A percentile compares a stretch with the other conserved stretches of the same genome.
Evolutionary conservation across 2,888 invertebrate genomes (phyloP).

Genomic region (Helobdella robusta): DNA sequence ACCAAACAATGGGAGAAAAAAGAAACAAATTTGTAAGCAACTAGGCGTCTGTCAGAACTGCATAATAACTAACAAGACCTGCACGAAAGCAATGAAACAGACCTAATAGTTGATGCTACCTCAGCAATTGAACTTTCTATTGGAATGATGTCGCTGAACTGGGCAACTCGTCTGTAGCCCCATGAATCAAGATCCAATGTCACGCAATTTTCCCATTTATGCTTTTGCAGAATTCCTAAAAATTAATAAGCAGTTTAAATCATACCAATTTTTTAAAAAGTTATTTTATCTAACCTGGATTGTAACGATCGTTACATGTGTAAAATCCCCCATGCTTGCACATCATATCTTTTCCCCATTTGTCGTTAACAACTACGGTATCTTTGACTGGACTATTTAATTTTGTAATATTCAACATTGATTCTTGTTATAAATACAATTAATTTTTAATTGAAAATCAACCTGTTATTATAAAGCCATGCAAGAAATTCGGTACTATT

Average conservation of each 20-base stretch:
- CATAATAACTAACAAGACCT: too few species aligned
- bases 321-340: constrained; percentile 82
- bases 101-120: constrained; percentile 36
- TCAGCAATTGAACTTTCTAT: constrained; percentile 31
- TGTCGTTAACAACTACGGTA: constrained; percentile 79
- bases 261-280: too few species aligned
- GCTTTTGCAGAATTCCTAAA: constrained; percentile 54
- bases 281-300: constrained; percentile 68
- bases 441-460: background rate
- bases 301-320: constrained; percentile 73
- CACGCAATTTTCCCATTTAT: constrained; percentile 94
- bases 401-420: too few species aligned
- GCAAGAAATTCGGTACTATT: constrained; percentile 48
- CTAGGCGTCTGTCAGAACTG: too few species aligned
- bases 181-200: constrained; percentile 71
- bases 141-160: constrained; percentile 60
- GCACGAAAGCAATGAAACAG: too few species aligned
- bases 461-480: constrained; percentile 52
- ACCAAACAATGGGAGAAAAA: too few species aligned
- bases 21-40: too few species aligned
- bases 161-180: constrained; percentile 56
- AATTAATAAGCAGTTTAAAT: too few species aligned
- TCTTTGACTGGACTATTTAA: constrained; percentile 66
- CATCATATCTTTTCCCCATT: constrained; percentile 72
- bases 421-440: too few species aligned